Evolutionary conservation across 2,888 invertebrate species (phyloP).

Genomic region (Priocnemis perturbator): DNA sequence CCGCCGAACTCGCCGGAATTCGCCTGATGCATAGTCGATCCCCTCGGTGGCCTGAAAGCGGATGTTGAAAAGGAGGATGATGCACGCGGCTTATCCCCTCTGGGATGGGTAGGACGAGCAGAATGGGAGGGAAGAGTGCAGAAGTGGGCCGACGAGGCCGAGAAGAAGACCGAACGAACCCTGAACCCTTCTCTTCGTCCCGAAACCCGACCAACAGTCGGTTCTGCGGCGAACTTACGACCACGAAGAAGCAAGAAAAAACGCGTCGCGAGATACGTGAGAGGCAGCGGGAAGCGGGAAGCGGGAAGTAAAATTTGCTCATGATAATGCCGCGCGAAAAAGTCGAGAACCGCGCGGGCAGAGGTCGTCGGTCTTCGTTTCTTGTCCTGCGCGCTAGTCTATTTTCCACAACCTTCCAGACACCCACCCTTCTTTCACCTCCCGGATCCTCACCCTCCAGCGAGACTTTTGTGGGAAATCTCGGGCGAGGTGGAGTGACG

Average conservation of each 20-base stretch:
- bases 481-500: background rate
- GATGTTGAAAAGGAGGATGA: slow-evolving; percentile 40
- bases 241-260: background rate
- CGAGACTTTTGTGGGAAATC: background rate
- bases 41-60: slow-evolving; percentile 45
- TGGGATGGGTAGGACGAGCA: slow-evolving; percentile 16
- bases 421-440: background rate
- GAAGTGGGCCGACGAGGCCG: too few species aligned
- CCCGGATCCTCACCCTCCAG: background rate
- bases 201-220: background rate
- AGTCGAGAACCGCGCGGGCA: slow-evolving; percentile 56
- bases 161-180: slow-evolving; percentile 12
- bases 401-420: background rate
- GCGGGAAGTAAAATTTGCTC: slow-evolving; percentile 65
- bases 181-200: background rate
- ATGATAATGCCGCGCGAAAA: slow-evolving; percentile 65
- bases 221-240: background rate
- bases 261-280: background rate
- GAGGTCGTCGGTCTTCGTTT: slow-evolving; percentile 1
- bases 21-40: slow-evolving; percentile 68
- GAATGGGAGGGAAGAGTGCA: slow-evolving; percentile 13
- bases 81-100: slow-evolving; percentile 33
- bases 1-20: slow-evolving; percentile 46
- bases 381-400: background rate
- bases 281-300: slow-evolving; percentile 15